Base-by-base conservation (phyloP, 2,797 vertebrate genomes). In the Gymnocypris eckloni region DNA sequence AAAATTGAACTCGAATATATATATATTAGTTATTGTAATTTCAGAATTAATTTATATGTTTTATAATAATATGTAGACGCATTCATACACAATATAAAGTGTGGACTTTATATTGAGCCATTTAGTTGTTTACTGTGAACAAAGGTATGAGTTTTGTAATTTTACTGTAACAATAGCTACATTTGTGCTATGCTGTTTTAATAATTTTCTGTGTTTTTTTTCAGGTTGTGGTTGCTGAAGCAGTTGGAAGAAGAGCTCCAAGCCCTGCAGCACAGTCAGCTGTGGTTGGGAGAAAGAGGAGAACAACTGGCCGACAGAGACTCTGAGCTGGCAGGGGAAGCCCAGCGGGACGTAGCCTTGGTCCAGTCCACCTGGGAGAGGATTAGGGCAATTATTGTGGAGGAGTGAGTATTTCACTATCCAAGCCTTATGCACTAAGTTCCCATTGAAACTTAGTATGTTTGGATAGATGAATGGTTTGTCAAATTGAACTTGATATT, bases 181-280 rank as follows among this genome's bases (percentile, higher is more conserved):
- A 15, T 54, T 22, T 69, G 61, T 43, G 9, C 16, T 56, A 22
- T 10, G 39, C 33, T 69, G 61, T 67, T 59, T 12, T 67, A 20
- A 64, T 37, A 4, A 48, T 54, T 10, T n/a, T 70, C 13, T 50
- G 4, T 90, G 90, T 56, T 28, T 83, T 82, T 83, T 89, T 64
- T 89, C 91, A 99, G 98, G 90, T 92, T 98, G 87, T 96, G 96
- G 89, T 93, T 95, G 89, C 97, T 98, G 84, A 96, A 96, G 92
- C 97, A 98, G 88, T 91, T 99, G 90, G 97, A 99, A 91, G 97
- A 99, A 87, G 98, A 99, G 89, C 22, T 99, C 13, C 96, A 96
- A 92, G 97, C 97, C 83, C 95, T 97, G 64, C 97, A 98, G 88
- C 97, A 98, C 85, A 97, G 98, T 87, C 94, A 96, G 52, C 95